phyloP scores from a whole-genome alignment of 1,140 invertebrate species.

The Halesus radiatus region DNA sequence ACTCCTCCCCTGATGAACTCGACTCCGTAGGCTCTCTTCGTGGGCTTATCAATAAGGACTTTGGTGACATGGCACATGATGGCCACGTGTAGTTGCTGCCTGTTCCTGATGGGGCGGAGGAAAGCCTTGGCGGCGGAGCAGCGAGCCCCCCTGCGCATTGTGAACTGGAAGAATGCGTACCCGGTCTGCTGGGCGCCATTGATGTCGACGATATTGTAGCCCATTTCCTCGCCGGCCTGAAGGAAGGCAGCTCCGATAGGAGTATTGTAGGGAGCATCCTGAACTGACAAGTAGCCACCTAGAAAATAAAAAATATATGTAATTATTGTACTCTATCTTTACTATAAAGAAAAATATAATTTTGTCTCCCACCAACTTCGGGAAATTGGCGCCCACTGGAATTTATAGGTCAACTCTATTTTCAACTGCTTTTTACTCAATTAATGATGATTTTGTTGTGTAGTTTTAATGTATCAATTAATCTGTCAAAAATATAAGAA shows the following conservation, averaged over 20 bases:
- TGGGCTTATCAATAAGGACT: slow-evolving; percentile 79
- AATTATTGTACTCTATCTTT: background rate
- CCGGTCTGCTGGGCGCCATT: slow-evolving; percentile 87
- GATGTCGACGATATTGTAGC: slow-evolving; percentile 84
- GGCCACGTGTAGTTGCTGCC: slow-evolving; percentile 82
- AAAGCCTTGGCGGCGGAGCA: slow-evolving; percentile 88
- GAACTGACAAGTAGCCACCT: slow-evolving; percentile 86
- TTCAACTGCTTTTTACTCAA: too few species aligned
- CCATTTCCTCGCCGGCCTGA: slow-evolving; percentile 92
- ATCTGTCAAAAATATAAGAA: too few species aligned
- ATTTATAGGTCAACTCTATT: too few species aligned
- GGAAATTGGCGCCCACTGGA: too few species aligned
- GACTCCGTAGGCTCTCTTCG: slow-evolving; percentile 81
- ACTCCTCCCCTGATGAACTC: slow-evolving; percentile 81
- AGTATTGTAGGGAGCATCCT: slow-evolving; percentile 85
- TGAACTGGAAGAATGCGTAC: slow-evolving; percentile 85
- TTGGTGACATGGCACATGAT: slow-evolving; percentile 83
- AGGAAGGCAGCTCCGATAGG: slow-evolving; percentile 86
- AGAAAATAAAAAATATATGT: slow-evolving; percentile 60
- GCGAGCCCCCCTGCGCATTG: slow-evolving; percentile 82
- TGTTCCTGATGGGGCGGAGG: slow-evolving; percentile 79
- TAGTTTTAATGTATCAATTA: too few species aligned
- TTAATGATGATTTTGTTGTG: too few species aligned
- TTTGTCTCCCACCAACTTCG: too few species aligned
- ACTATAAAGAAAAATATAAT: background rate